phyloP scores from a whole-genome alignment of 2,113 vertebrate genomes.

The Ariopsis seemanni region DNA sequence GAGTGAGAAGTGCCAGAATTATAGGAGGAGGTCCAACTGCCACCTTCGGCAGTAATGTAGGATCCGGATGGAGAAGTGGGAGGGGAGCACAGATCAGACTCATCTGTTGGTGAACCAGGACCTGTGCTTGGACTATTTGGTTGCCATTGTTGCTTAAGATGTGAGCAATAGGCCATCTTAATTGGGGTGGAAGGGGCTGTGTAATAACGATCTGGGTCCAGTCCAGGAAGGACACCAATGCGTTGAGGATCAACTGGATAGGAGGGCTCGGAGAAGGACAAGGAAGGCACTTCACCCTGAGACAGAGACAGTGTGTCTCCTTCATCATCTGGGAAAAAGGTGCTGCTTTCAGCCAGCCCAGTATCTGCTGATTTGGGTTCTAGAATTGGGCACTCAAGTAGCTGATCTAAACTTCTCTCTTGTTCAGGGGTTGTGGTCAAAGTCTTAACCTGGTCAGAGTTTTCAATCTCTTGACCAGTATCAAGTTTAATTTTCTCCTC shows the following conservation, averaged over 20 bases:
- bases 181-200: constrained; percentile 90
- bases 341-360: constrained; percentile 55
- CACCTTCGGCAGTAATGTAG: constrained; percentile 91
- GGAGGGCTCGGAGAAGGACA: constrained; percentile 74
- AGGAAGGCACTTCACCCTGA: constrained; percentile 87
- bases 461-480: constrained; percentile 56
- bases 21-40: constrained; percentile 88
- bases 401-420: constrained; percentile 51
- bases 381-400: constrained; percentile 47
- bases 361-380: constrained; percentile 57
- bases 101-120: constrained; percentile 72
- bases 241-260: constrained; percentile 73
- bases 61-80: constrained; percentile 91
- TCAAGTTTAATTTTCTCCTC: constrained; percentile 61
- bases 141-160: constrained; percentile 69
- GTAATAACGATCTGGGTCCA: constrained; percentile 85
- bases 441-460: constrained; percentile 34
- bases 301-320: constrained; percentile 65
- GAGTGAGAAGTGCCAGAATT: constrained; percentile 81
- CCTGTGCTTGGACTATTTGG: constrained; percentile 68
- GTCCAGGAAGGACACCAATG: constrained; percentile 65
- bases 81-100: constrained; percentile 79
- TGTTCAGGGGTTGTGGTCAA: constrained; percentile 44
- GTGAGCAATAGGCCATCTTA: constrained; percentile 69
- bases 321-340: constrained; percentile 51